These are phyloP conservation scores for Crambe crambe DNA, from an alignment of 37 sponge, comb jelly and placozoan species.

Conservation along the genomic window DNA sequence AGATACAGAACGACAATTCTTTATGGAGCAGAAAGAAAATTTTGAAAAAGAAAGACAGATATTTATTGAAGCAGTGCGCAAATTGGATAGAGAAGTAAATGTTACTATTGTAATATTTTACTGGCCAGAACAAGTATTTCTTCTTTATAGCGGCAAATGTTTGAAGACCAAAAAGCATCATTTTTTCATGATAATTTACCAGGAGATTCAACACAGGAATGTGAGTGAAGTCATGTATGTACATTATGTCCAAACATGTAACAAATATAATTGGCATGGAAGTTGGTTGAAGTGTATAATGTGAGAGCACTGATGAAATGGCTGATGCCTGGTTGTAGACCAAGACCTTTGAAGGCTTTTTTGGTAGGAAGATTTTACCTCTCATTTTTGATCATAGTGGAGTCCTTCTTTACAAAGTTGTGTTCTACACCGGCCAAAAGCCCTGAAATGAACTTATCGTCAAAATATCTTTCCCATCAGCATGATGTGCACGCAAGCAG, in stretches of 20 bases:
- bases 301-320: not conserved
- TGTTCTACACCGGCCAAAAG: conserved; percentile 1
- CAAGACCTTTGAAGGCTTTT: not conserved
- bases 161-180: conserved; percentile 44
- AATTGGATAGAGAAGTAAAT: conserved; percentile 23
- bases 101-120: not conserved
- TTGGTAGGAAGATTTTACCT: not conserved
- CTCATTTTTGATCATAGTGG: conserved; percentile 7
- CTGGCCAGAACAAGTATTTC: not conserved
- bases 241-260: too few relatives aligned
- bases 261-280: too few relatives aligned
- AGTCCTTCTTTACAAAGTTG: conserved; percentile 3
- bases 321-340: not conserved
- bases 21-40: conserved; percentile 1
- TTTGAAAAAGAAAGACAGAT: conserved; percentile 10
- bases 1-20: conserved; percentile 2
- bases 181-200: conserved; percentile 31
- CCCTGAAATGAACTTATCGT: not conserved
- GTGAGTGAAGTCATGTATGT: not conserved
- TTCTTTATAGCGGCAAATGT: conserved; percentile 24
- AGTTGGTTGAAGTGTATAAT: too few relatives aligned
- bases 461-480: not conserved
- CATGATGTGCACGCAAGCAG: not conserved
- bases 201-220: conserved; percentile 6
- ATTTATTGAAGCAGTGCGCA: conserved; percentile 1